phyloP scores from a whole-genome alignment of 2,797 vertebrate species.

The Ciconia nigra region DNA sequence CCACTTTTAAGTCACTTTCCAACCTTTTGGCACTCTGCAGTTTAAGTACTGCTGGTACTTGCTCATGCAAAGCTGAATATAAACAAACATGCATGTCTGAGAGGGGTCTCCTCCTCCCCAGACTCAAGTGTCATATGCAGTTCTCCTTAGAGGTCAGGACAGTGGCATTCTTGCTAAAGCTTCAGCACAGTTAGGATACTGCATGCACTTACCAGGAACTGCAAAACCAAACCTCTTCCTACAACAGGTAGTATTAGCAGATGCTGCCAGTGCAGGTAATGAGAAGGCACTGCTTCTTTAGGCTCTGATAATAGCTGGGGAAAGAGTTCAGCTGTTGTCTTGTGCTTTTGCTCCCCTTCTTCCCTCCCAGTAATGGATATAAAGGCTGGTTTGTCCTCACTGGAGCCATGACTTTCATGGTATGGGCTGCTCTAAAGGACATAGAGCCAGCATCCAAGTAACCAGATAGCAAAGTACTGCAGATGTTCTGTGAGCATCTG shows the following conservation, averaged over 20 bases:
- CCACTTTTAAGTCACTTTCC: not conserved
- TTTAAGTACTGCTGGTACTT: not conserved
- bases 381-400: not conserved
- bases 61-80: not conserved
- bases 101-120: not conserved
- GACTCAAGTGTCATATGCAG: not conserved
- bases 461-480: not conserved
- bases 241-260: not conserved
- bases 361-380: not conserved
- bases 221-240: not conserved
- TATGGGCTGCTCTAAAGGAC: not conserved
- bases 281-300: not conserved
- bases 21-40: not conserved
- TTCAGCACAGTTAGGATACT: not conserved
- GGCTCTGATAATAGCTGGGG: not conserved
- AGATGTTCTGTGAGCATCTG: not conserved
- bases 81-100: not conserved
- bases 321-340: not conserved
- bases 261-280: not conserved
- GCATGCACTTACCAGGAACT: fast-evolving
- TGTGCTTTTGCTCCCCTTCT: not conserved
- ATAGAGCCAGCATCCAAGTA: not conserved
- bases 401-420: not conserved
- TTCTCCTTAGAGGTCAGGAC: not conserved
- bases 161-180: not conserved